Evolutionary conservation across 2,113 vertebrate genomes (phyloP), one percentile per base, ranked within the genome.

Genomic region (Bucco capensis): DNA sequence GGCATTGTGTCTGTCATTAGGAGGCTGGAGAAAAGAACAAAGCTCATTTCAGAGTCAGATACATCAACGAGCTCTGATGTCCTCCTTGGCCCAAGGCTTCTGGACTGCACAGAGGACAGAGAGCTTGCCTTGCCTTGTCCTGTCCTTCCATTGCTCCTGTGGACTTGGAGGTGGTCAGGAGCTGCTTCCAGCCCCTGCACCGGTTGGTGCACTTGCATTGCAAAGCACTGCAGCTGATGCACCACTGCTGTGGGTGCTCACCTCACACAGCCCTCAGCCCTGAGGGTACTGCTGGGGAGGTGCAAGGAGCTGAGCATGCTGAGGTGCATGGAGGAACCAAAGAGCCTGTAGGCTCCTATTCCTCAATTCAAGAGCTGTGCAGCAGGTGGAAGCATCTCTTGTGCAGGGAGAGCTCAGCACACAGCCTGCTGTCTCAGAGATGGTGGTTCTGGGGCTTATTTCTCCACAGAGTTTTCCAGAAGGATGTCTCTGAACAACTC

Each of bases 31-130:
- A 98, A 98, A 98, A 97, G 97, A 98, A 98, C 95, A 97, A 98
- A 97, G 96, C 97, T 97, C 97, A 97, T 98, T 98, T 98, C 96
- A 96, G 96, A 96, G 91, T 97, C 95, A 97, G 97, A 97, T 98
- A 97, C 96, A 97, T 97, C 97, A 97, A 97, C 97, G 98, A 97
- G 83, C 83, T 96, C 96, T 95, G 74, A 95, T 96, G 91, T 42
- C 38, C n/a, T 78, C 54, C 74, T 70, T 18, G 40, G 79, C 6
- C 49, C 72, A 74, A 44, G 14, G 50, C 56, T 70, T 76, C 53
- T 47, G 71, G 58, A 56, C 81, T 83, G 33, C 70, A 71, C 27
- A 72, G 16, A 61, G 54, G 30, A 73, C 46, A 82, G 25, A 74
- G 38, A 78, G 35, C 37, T 71, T 49, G 40, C 19, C 10, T 38